Base-by-base conservation (phyloP, 2,888 invertebrate species). In the Halictus ligatus region DNA sequence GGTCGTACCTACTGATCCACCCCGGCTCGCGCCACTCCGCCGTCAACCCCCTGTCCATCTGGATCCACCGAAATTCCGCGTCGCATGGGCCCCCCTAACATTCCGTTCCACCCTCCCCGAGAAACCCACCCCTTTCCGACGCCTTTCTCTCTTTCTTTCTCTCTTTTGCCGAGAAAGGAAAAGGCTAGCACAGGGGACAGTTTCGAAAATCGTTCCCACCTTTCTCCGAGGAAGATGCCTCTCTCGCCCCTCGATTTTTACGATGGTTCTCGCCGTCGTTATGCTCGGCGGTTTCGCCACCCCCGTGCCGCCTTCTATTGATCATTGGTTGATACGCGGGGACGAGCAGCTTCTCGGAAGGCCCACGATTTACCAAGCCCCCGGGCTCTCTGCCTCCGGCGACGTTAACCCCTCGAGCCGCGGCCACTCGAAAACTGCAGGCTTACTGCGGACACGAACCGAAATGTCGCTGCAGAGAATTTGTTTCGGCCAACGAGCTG, bases 1-100 rank as follows among this genome's bases (percentile, higher is more conserved):
- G 94, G 91, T 94, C 94, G 94, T 95, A 92, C 91, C 94, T 92
- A 93, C 92, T 91, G 91, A 91, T 87, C 91, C 90, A 91, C 91
- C 91, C 91, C 85, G 80, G 60, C 50, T 50, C 50, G 72, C 81
- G 76, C 72, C 40, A 43, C 50, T 64, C n/a, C 58, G n/a, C 69
- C 43, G n/a, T 12, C 69, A 40, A 82, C 82, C 86, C 86, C 83
- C 78, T 74, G 54, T 6, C 72, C 74, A 86, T 79, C 86, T 86
- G 86, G 78, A 81, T 72, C 60, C 76, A 69, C 48, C 67, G 21
- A 72, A 81, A 85, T 81, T 86, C 69, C 85, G 76, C 35, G 21
- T 79, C 81, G 69, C 58, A 80, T 71, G 80, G 71, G 80, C 71
- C 46, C 71, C 46, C 48, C 54, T 50, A 6, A 43, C 58, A 72